A percentile compares a stretch with the other conserved stretches of the same genome.
phyloP scores from a whole-genome alignment of 2,797 vertebrate species.

The Falco concolor region DNA sequence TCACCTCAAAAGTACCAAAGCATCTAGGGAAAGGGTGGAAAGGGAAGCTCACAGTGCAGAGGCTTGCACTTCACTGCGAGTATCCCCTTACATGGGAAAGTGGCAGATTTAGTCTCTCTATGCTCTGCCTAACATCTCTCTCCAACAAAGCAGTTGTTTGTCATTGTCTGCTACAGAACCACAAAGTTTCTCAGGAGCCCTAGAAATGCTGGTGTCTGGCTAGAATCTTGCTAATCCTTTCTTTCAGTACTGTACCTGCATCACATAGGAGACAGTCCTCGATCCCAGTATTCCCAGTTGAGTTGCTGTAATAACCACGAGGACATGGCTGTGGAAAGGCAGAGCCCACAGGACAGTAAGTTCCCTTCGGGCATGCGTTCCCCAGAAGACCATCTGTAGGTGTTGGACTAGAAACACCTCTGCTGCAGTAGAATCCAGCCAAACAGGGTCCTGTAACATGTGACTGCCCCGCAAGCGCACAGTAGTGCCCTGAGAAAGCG shows the following conservation, averaged over 20 bases:
- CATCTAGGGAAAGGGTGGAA: background rate
- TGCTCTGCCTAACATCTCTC: background rate
- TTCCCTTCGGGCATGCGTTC: slow-evolving; percentile 76
- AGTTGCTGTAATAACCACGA: slow-evolving; percentile 80
- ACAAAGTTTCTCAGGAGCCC: background rate
- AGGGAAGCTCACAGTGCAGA: background rate
- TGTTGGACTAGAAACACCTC: slow-evolving; percentile 68
- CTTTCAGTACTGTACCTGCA: slow-evolving; percentile 72
- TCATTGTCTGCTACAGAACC: background rate
- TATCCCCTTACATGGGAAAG: background rate
- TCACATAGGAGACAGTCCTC: slow-evolving; percentile 80
- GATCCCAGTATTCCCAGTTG: slow-evolving; percentile 68
- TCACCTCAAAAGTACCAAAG: background rate
- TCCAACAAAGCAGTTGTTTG: background rate
- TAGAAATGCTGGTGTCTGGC: background rate
- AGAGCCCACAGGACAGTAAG: slow-evolving; percentile 83
- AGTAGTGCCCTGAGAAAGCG: slow-evolving; percentile 78
- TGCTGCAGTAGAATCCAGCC: slow-evolving; percentile 80
- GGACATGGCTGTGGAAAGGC: slow-evolving; percentile 77
- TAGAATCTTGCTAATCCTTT: fast-evolving
- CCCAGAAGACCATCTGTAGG: slow-evolving; percentile 76
- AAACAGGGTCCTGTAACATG: slow-evolving; percentile 74
- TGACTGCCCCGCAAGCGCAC: slow-evolving; percentile 70
- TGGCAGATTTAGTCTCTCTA: background rate
- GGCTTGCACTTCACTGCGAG: background rate